phyloP scores from a whole-genome alignment of 1,140 invertebrate genomes.

The Drosophila sturtevanti region DNA sequence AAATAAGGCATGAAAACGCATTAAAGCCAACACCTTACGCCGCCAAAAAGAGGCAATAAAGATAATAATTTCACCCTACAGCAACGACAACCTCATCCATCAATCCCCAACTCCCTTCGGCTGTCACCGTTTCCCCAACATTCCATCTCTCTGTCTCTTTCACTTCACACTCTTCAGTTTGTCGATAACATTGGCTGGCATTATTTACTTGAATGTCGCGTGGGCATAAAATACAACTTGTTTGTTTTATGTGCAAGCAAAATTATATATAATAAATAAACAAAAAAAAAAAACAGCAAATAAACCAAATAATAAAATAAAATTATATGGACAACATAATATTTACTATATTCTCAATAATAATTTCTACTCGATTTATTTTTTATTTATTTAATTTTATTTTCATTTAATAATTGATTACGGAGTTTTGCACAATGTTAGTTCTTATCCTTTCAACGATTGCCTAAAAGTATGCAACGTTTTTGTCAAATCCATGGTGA shows the following conservation, averaged over 20 bases:
- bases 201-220: slow-evolving; percentile 55
- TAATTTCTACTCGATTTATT: not conserved
- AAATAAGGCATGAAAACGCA: slow-evolving; percentile 78
- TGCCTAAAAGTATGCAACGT: slow-evolving; percentile 4
- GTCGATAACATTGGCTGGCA: slow-evolving; percentile 42
- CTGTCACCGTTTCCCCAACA: slow-evolving; percentile 12
- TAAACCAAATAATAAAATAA: slow-evolving; percentile 4
- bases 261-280: slow-evolving; percentile 24
- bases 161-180: not conserved
- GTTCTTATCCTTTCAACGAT: not conserved
- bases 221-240: slow-evolving; percentile 45
- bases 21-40: slow-evolving; percentile 57
- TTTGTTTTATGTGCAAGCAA: slow-evolving; percentile 49
- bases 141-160: not conserved
- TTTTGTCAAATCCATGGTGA: not conserved
- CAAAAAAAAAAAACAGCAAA: not conserved
- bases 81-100: not conserved
- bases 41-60: slow-evolving; percentile 37
- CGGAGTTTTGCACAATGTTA: not conserved
- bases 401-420: not conserved
- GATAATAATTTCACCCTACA: slow-evolving; percentile 31
- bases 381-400: too few species aligned
- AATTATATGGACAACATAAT: not conserved
- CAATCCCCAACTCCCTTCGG: slow-evolving; percentile 10
- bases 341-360: not conserved